Conservation (phyloP, 2,797 vertebrate genomes). For the Hemibagrus guttatus region DNA sequence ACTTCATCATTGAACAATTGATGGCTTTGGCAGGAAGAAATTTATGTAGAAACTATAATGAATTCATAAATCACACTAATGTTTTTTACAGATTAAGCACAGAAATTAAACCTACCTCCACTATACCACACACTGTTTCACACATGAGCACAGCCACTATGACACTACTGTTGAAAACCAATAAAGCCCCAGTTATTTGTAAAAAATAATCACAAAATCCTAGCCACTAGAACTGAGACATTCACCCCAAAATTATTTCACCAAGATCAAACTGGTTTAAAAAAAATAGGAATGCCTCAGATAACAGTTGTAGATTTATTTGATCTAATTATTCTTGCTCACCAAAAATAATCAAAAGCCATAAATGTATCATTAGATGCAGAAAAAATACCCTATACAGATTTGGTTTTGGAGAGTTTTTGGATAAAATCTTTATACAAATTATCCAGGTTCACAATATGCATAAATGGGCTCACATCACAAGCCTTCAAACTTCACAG, state of each 20-base stretch:
- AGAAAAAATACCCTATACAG: neutral
- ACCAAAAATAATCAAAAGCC: neutral
- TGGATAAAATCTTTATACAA: slow-evolving; percentile 14
- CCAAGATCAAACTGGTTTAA: slow-evolving; percentile 31
- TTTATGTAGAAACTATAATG: too few species aligned
- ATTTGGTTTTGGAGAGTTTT: slow-evolving; percentile 16
- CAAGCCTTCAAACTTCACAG: neutral
- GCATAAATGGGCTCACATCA: neutral
- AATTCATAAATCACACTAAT: too few species aligned
- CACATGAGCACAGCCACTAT: too few species aligned
- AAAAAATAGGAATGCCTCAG: neutral
- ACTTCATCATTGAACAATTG: too few species aligned
- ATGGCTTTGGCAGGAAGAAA: too few species aligned
- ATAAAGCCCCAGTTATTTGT: too few species aligned
- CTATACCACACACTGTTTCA: too few species aligned
- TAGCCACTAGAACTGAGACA: neutral
- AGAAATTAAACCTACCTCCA: too few species aligned
- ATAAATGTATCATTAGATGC: slow-evolving; percentile 2
- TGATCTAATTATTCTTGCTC: neutral
- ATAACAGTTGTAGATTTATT: neutral
- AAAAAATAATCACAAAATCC: too few species aligned
- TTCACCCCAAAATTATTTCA: slow-evolving; percentile 11
- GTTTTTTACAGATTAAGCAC: too few species aligned
- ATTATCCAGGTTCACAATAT: slow-evolving; percentile 2
- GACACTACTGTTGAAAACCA: too few species aligned